Base-by-base conservation (phyloP, 2,113 vertebrate genomes). In the Silurus asotus region DNA sequence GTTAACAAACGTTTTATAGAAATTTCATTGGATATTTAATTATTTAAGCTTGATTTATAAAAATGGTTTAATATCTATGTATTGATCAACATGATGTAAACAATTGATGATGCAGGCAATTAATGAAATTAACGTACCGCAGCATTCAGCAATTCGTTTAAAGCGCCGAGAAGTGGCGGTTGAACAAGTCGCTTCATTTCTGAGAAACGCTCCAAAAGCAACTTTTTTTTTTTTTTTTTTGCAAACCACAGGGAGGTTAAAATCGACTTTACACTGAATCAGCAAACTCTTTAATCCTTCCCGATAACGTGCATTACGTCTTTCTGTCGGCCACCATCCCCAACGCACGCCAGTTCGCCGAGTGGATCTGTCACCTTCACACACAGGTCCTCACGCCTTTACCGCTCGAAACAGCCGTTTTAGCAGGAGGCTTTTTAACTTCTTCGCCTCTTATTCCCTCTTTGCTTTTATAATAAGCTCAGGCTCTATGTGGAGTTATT, bases 301-400 rank as follows among this genome's bases (percentile, higher is more conserved):
- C 98, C 65, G 97, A 99, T 92, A 99, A 99, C 0, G 98, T 99
- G 56, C 98, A 98, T 89, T 99, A 99, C 59, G 98, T 99, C 49
- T 99, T 99, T 91, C 94, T 99, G 91, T 99, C 98, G 5, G 98
- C 98, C 87, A 99, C 98, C 88, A 99, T 99, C 89, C 98, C 98
- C 84, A 99, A 99, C 75, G 98, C 98, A 11, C 95, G 96, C 48
- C 98, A 99, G 92, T 99, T 99, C 93, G 98, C 98, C 9, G 98
- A 99, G 90, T 99, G 98, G 98, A 99, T 99, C 90, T 99, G 97
- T 87, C 97, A 99, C 87, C 94, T 99, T 83, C 98, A 99, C 90
- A 98, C 97, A 87, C 98, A 99, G 96, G 98, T 99, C 89, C 51
- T 84, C 3, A 9, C 28, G 15, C 48, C 5, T 8, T 25, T 58